phyloP scores from a whole-genome alignment of 2,113 vertebrate species.

The Muntiacus muntjak region DNA sequence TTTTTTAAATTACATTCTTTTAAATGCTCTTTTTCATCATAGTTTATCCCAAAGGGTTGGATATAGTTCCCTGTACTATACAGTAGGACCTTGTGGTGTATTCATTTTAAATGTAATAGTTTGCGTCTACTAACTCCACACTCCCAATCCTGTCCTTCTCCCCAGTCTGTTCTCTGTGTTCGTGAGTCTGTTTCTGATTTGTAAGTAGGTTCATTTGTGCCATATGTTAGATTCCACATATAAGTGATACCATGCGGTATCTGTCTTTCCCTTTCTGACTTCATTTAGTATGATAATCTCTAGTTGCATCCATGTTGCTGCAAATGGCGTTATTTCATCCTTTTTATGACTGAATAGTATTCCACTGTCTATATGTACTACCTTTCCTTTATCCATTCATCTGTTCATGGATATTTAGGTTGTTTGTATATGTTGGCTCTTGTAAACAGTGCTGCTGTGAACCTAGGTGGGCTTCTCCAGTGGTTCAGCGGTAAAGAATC shows the following conservation, averaged over 20 bases:
- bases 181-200: neutral
- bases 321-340: neutral
- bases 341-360: neutral
- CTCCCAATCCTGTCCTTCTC: neutral
- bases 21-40: neutral
- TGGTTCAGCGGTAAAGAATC: neutral
- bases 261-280: neutral
- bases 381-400: neutral
- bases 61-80: neutral
- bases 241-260: neutral
- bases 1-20: neutral
- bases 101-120: neutral
- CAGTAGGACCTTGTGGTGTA: neutral
- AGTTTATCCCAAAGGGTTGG: neutral
- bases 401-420: neutral
- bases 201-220: neutral
- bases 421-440: neutral
- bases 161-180: neutral
- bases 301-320: neutral
- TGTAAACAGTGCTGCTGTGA: neutral
- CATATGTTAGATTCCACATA: neutral
- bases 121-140: neutral
- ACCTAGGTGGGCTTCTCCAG: neutral
- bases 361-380: neutral
- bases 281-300: neutral